Conservation (phyloP, 2,888 invertebrate genomes). For the Drosophila neutralis region DNA sequence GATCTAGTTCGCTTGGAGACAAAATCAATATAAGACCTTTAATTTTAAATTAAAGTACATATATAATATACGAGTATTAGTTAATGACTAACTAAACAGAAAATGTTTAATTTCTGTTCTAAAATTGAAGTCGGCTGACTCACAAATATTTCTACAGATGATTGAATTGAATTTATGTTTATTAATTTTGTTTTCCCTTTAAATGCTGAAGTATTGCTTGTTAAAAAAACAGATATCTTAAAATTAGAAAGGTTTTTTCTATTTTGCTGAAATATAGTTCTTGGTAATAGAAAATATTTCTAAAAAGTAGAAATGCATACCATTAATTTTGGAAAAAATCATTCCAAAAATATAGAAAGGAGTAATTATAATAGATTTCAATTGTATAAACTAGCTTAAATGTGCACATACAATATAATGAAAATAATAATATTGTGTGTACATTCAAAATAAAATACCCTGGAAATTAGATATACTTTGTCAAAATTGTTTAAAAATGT, state of each 20-base stretch:
- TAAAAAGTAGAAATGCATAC: background rate
- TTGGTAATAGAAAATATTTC: background rate
- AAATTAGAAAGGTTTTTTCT: background rate
- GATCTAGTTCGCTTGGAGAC: conserved; percentile 69
- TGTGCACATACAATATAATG: background rate
- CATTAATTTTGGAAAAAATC: background rate
- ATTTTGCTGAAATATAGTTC: background rate
- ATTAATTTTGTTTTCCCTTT: background rate
- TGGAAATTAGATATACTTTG: background rate
- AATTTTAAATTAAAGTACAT: background rate
- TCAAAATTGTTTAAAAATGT: background rate
- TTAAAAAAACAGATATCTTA: background rate
- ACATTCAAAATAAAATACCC: background rate
- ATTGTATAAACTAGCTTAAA: background rate
- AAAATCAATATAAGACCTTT: conserved; percentile 87
- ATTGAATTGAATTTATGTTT: background rate
- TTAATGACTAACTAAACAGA: background rate
- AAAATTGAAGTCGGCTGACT: background rate
- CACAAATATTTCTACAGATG: background rate
- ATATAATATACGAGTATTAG: background rate
- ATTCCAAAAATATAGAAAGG: background rate
- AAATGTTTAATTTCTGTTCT: background rate
- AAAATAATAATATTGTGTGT: background rate
- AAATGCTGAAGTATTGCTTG: background rate
- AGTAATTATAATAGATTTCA: background rate